Evolutionary conservation across 2,797 vertebrate species (phyloP), one percentile per base, ranked within the genome.

Genomic region (Coregonus sp.): DNA sequence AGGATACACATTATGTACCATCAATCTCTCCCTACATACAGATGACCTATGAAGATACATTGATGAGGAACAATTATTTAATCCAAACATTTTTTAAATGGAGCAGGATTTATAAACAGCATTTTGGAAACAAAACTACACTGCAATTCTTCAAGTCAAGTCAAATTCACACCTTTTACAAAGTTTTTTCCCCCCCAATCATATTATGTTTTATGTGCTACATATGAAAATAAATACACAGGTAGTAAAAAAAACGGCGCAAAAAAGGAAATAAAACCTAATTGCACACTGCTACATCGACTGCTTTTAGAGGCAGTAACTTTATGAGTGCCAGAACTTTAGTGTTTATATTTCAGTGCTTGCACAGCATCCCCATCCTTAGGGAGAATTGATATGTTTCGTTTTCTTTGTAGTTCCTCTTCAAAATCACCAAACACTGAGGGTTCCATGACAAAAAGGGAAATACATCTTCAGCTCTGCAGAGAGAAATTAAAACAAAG

Each of bases 281-380:
- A 96, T 97, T 98, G 97, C 96, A 96, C 94, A 95, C 96, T 98
- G 97, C 97, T 99, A 99, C 97, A 99, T 98, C 87, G 88, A 93
- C 95, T 94, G 97, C 96, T 97, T 63, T 96, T 94, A 94, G 96
- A 97, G 95, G 96, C 96, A 96, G 95, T 91, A 95, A 94, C 90
- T 92, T 93, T 91, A 47, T 47, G 95, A 96, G 93, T 95, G 97
- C 96, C 96, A 95, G 92, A 93, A 92, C 86, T 93, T 95, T 97
- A 97, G 96, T 97, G 96, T 98, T 93, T 96, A 95, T 92, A 92
- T 95, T 97, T 97, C 96, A 97, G 96, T 97, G 97, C 96, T 96
- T 96, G 92, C 94, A 95, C 91, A 93, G 89, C 93, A 92, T 92
- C 94, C 94, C 94, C 92, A 89, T 90, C 92, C 91, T 87, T 87